Conservation (phyloP, 2,113 vertebrate species). For the Protobothrops flavoviridis region DNA sequence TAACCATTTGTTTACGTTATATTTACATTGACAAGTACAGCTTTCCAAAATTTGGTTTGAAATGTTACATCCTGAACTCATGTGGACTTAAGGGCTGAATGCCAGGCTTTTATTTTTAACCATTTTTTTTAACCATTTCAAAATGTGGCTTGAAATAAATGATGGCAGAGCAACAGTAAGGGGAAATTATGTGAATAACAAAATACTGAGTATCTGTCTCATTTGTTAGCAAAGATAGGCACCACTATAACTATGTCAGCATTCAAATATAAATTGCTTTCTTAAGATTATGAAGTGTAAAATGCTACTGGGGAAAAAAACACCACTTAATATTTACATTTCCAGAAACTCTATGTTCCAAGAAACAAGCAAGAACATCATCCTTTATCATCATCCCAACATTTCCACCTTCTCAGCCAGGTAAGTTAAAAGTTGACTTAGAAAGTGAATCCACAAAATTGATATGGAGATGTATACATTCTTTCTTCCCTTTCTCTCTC, state of each 20-base stretch:
- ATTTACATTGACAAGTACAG: slow-evolving; percentile 5
- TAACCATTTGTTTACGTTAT: not conserved
- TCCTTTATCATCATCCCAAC: slow-evolving; percentile 63
- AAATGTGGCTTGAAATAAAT: not conserved
- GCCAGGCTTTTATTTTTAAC: not conserved
- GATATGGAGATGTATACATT: not conserved
- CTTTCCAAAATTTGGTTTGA: not conserved
- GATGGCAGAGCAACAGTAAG: not conserved
- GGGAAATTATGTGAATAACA: not conserved
- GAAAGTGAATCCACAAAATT: slow-evolving; percentile 1
- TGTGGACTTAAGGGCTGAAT: not conserved
- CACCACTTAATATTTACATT: slow-evolving; percentile 46
- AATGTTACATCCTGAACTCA: not conserved
- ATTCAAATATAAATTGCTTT: not conserved
- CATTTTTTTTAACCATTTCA: not conserved
- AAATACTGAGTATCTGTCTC: not conserved
- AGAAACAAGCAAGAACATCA: slow-evolving; percentile 60
- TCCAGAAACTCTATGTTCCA: slow-evolving; percentile 42
- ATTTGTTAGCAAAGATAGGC: not conserved
- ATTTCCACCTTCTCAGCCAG: slow-evolving; percentile 63
- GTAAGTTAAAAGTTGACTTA: slow-evolving; percentile 50
- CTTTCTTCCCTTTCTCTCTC: not conserved
- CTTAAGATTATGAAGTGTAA: not conserved
- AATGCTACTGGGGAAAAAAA: not conserved
- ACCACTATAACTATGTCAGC: not conserved